These are phyloP conservation scores for Neotoma lepida DNA, from an alignment of 2,113 vertebrate genomes.

Conservation along the genomic window DNA sequence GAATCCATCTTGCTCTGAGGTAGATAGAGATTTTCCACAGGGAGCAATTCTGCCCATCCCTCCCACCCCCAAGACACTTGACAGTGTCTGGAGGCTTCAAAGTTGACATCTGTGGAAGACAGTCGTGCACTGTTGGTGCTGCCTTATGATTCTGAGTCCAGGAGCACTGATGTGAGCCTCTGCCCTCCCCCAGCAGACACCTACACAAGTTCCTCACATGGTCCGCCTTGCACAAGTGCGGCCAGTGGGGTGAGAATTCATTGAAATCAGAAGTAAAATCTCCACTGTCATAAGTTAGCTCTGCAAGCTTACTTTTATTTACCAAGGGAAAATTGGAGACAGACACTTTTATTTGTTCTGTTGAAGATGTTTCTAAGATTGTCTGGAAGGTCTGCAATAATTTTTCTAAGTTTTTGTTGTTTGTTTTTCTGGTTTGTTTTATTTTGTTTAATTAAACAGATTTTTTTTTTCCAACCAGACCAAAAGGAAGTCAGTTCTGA, in stretches of 20 bases:
- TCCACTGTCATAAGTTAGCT: accelerated
- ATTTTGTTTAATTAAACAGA: not conserved
- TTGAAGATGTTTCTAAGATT: not conserved
- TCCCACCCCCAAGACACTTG: not conserved
- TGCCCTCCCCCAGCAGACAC: not conserved
- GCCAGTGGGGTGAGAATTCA: not conserved
- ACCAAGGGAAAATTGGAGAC: not conserved
- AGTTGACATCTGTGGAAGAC: not conserved
- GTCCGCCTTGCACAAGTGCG: not conserved
- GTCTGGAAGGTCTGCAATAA: not conserved
- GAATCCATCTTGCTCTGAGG: not conserved
- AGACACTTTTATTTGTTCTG: not conserved
- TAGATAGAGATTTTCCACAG: not conserved
- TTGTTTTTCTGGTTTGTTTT: not conserved
- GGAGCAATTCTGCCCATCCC: not conserved
- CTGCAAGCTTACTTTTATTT: not conserved
- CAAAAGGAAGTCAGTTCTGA: not conserved
- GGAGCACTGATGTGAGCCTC: not conserved
- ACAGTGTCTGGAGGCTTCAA: not conserved
- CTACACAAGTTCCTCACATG: not conserved
- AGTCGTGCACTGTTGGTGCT: not conserved
- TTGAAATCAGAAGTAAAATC: not conserved
- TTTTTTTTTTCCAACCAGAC: not conserved
- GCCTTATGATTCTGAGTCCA: not conserved
- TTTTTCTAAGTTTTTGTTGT: not conserved